Percentiles rank a stretch among this genome's conserved stretches.
Evolutionary conservation across 1,140 invertebrate genomes (phyloP).

Genomic region (Nautilus pompilius): DNA sequence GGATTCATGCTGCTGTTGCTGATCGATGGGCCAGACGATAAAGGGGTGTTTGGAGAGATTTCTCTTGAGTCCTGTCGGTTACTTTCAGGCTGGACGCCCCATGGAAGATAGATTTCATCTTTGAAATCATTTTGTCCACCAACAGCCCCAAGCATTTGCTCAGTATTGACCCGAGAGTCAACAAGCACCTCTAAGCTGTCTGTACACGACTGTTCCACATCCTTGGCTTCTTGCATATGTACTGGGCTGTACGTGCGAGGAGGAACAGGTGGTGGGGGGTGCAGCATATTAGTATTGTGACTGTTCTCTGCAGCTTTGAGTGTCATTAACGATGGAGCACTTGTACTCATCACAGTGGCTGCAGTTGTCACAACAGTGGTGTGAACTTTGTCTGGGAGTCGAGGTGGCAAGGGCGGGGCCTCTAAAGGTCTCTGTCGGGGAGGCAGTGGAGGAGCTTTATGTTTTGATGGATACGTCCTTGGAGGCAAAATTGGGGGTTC

Average conservation of each 20-base stretch:
- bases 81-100: background rate
- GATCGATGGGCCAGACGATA: background rate
- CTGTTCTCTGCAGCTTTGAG: conserved; percentile 43
- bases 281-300: background rate
- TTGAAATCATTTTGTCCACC: background rate
- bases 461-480: conserved; percentile 28
- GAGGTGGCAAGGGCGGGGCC: conserved; percentile 36
- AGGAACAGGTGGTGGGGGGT: conserved; percentile 35
- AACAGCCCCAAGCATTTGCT: conserved; percentile 10
- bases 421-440: conserved; percentile 28
- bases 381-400: conserved; percentile 20
- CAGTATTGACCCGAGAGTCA: conserved; percentile 29
- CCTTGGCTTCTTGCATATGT: conserved; percentile 18
- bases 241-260: conserved; percentile 47
- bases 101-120: background rate
- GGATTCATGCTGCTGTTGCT: background rate
- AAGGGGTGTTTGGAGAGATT: background rate
- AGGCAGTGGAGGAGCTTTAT: conserved; percentile 41
- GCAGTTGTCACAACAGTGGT: conserved; percentile 6
- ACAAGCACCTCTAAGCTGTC: conserved; percentile 37
- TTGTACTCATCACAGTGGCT: conserved; percentile 13
- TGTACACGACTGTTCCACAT: conserved; percentile 32
- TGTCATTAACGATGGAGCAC: conserved; percentile 55
- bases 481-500: conserved; percentile 39
- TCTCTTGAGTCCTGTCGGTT: background rate